A percentile compares a stretch with the other conserved stretches of the same genome.
phyloP scores from a whole-genome alignment of 2,888 invertebrate species.

The Meteorus cinctellus region DNA sequence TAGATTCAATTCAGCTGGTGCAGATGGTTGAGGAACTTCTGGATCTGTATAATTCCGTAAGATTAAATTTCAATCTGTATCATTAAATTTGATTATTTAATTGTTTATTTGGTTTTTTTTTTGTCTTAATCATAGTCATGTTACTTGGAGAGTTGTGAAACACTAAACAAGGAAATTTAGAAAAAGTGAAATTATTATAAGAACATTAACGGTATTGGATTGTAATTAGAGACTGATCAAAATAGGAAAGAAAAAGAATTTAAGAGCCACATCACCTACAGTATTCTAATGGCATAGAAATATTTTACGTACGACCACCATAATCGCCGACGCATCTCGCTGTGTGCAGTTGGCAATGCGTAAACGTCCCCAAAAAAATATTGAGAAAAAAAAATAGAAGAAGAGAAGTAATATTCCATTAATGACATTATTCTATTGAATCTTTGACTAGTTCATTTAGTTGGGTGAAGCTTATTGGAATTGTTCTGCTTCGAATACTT shows the following conservation, averaged over 20 bases:
- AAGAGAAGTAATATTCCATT: constrained; percentile 10
- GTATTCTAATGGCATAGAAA: constrained; percentile 68
- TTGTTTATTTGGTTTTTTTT: too few species aligned
- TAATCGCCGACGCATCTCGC: constrained; percentile 68
- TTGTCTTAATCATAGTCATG: neutral
- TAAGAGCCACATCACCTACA: neutral
- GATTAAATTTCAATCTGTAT: neutral
- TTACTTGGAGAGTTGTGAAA: neutral
- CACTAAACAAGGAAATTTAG: neutral
- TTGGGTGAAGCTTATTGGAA: neutral
- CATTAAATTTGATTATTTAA: too few species aligned
- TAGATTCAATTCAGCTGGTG: constrained; percentile 53
- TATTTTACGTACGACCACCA: constrained; percentile 66
- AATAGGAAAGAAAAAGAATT: neutral
- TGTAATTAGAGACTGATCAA: neutral
- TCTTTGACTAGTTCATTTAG: neutral
- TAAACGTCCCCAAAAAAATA: constrained; percentile 42
- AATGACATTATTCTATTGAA: neutral
- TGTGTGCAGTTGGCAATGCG: constrained; percentile 59
- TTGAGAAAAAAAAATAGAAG: constrained; percentile 39
- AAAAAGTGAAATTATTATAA: too few species aligned
- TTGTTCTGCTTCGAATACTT: neutral
- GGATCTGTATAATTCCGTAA: constrained; percentile 43
- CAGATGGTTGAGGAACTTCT: constrained; percentile 51
- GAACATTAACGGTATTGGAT: neutral